Evolutionary conservation across 2,888 invertebrate species (phyloP).

Genomic region (Thelaira solivaga): DNA sequence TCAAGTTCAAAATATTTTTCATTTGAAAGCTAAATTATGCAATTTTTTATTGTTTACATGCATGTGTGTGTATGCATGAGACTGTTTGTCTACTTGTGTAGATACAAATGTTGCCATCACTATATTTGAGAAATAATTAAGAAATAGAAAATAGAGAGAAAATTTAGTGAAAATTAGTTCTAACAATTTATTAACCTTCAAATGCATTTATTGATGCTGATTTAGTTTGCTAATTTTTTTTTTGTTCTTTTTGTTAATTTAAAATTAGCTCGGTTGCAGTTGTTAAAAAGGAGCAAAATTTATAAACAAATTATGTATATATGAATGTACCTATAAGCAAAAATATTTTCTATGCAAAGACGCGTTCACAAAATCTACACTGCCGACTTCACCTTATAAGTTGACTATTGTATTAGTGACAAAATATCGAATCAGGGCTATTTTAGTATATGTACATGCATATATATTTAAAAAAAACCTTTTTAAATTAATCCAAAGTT

Average conservation of each 20-base stretch:
- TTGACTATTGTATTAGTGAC: no score
- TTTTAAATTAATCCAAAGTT: no score
- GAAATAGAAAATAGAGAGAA: background rate
- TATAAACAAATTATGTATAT: background rate
- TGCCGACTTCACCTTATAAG: no score
- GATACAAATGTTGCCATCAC: no score
- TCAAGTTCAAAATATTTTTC: slow-evolving; percentile 28
- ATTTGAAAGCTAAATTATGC: slow-evolving; percentile 52
- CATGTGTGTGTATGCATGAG: no score
- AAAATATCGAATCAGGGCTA: no score
- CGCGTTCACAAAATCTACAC: no score
- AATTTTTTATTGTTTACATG: slow-evolving; percentile 42
- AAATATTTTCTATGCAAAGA: no score
- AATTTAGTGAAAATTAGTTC: background rate
- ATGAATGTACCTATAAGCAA: background rate
- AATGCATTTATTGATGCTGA: slow-evolving; percentile 6
- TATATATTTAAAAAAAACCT: no score
- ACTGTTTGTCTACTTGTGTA: no score
- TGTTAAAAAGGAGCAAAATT: slow-evolving; percentile 5
- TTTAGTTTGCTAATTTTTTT: slow-evolving; percentile 11
- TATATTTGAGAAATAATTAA: background rate
- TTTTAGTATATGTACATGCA: no score
- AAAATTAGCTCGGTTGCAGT: background rate
- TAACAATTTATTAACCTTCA: slow-evolving; percentile 31
- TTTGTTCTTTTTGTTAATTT: background rate